A percentile compares a stretch with the other conserved stretches of the same genome.
These are phyloP conservation scores for Trissonchulus sp. DNA, from an alignment of 2,888 invertebrate species.

Conservation along the genomic window DNA sequence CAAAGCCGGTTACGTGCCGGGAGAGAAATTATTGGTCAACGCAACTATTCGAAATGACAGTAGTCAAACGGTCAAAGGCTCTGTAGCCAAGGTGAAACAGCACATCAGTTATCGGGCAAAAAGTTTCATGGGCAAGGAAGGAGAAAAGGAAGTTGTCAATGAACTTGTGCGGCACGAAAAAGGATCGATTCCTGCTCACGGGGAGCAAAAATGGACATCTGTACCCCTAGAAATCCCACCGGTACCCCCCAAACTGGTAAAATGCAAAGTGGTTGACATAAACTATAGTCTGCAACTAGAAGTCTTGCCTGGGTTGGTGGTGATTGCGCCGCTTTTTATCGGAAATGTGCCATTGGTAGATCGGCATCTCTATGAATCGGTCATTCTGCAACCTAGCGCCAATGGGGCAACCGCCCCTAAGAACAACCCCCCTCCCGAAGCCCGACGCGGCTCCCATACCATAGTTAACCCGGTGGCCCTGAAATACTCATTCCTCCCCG, in stretches of 20 bases:
- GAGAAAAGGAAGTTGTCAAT: conserved; percentile 41
- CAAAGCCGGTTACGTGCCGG: conserved; percentile 47
- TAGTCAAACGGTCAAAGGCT: conserved; percentile 28
- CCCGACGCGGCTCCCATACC: no score
- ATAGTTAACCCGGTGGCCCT: conserved; percentile 21
- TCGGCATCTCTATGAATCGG: neutral
- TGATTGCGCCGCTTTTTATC: conserved; percentile 43
- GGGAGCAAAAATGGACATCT: conserved; percentile 37
- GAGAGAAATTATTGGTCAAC: conserved; percentile 39
- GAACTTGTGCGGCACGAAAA: conserved; percentile 38
- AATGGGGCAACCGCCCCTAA: neutral
- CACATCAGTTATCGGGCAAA: conserved; percentile 44
- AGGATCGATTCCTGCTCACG: neutral
- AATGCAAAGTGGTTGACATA: conserved; percentile 47
- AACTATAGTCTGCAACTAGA: conserved; percentile 46
- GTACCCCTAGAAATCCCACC: conserved; percentile 44
- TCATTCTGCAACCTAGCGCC: neutral
- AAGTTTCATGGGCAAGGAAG: conserved; percentile 48
- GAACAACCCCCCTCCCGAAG: neutral
- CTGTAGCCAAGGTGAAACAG: conserved; percentile 37
- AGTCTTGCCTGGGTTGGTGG: conserved; percentile 41
- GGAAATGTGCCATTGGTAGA: conserved; percentile 46
- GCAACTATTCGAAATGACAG: conserved; percentile 38
- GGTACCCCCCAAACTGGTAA: conserved; percentile 45
- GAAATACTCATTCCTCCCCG: conserved; percentile 49